A percentile compares a stretch with the other conserved stretches of the same genome.
These are phyloP conservation scores for Sitta europaea DNA, from an alignment of 2,113 vertebrate species.

Conservation along the genomic window DNA sequence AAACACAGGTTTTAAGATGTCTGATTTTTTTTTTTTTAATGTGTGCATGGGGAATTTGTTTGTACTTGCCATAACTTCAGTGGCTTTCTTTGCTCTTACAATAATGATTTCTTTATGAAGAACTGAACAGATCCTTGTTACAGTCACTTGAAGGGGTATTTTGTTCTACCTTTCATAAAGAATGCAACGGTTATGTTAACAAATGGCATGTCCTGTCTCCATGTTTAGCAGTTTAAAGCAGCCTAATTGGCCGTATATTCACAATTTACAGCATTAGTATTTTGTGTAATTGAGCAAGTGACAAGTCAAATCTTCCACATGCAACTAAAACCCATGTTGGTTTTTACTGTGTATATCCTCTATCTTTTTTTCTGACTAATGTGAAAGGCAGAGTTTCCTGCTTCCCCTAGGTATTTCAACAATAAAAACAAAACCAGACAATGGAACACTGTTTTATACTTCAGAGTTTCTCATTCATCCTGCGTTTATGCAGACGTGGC, in stretches of 20 bases:
- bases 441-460: constrained; percentile 44
- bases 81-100: constrained; percentile 5
- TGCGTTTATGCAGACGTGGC: not conserved
- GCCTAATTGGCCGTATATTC: constrained; percentile 25
- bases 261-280: constrained; percentile 19
- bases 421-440: constrained; percentile 60
- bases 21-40: not conserved
- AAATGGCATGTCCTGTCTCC: constrained; percentile 45
- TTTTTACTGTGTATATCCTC: not conserved
- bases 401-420: constrained; percentile 33
- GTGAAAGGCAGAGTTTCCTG: constrained; percentile 29
- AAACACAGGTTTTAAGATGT: not conserved
- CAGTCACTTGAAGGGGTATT: constrained; percentile 31
- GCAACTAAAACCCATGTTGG: constrained; percentile 1
- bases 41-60: constrained; percentile 27
- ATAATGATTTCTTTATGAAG: constrained; percentile 51
- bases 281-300: constrained; percentile 55
- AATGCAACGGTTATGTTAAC: constrained; percentile 31
- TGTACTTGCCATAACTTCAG: constrained; percentile 23
- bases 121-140: constrained; percentile 41
- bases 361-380: not conserved
- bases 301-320: constrained; percentile 42
- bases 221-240: constrained; percentile 45
- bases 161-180: constrained; percentile 59
- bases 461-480: constrained; percentile 52